Evolutionary conservation across 2,113 vertebrate species (phyloP).

Genomic region (Mandrillus leucophaeus): DNA sequence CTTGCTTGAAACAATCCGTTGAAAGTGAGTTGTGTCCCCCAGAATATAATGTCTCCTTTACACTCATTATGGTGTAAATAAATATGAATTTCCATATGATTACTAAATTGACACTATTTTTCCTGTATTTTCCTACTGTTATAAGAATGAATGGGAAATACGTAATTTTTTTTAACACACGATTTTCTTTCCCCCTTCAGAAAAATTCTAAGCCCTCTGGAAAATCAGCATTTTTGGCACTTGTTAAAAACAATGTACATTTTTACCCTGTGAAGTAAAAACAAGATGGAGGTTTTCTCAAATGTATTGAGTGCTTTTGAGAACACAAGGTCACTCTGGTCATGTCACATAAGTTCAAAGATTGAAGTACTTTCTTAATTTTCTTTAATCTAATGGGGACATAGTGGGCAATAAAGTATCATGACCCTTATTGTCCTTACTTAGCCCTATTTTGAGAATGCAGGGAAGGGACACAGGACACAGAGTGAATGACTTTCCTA

Average conservation of each 20-base stretch:
- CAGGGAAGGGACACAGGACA: background rate
- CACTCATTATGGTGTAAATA: background rate
- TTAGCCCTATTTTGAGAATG: background rate
- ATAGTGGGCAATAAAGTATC: background rate
- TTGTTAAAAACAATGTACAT: constrained; percentile 18
- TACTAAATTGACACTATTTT: constrained; percentile 33
- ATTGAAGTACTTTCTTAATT: background rate
- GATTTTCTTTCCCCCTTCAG: constrained; percentile 13
- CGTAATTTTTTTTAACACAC: background rate
- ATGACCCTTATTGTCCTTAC: background rate
- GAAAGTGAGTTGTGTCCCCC: constrained; percentile 32
- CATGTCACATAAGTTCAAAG: background rate
- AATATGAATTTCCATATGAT: background rate
- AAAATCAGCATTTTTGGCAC: constrained; percentile 26
- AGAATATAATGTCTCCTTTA: constrained; percentile 31
- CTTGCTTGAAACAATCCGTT: constrained; percentile 23
- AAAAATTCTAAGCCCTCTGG: background rate
- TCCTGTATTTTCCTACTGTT: background rate
- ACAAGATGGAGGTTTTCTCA: background rate
- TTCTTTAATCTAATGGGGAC: background rate
- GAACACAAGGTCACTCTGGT: background rate
- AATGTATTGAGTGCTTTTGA: background rate
- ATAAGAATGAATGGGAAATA: background rate
- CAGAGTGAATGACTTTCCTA: background rate
- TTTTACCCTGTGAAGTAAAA: background rate